Evolutionary conservation across 2,888 invertebrate species (phyloP), one percentile per base, ranked within the genome.

Genomic region (Agapostemon virescens): DNA sequence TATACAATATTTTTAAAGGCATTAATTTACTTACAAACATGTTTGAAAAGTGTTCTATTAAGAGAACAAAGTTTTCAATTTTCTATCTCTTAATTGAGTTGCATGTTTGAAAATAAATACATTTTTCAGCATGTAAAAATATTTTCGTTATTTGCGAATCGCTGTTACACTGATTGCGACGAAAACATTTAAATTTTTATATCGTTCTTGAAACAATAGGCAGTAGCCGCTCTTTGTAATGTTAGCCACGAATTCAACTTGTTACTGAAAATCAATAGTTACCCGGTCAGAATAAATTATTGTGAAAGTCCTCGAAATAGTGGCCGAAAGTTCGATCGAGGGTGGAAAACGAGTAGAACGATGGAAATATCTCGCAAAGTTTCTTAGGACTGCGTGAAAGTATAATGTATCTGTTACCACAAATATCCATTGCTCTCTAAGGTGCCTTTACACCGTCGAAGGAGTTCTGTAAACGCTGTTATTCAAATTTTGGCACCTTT

Each of bases 401-500:
- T 79, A 78, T 79, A 77, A 79, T 72, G 79, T 79, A 79, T 79
- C 79, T 78, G 79, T 79, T 79, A 79, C 79, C 79, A 55, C 79
- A 79, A 80, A 80, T 79, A 80, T 79, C 73, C 79, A 79, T 79
- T 73, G 79, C 73, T 79, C 79, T 73, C 79, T 58, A 58, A 80
- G 79, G 79, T 79, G 38, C 55, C 64, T 79, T 79, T 72, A 78
- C 72, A 42, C 36, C 33, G 73, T 52, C 69, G 79, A 63, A 72
- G 64, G 72, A 80, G 79, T 79, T 80, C 36, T 69, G 79, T 38
- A 73, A 80, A 80, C 68, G 79, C 58, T 80, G 79, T 80, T 80
- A 80, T 80, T 80, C 79, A 80, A 80, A 80, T 80, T 80, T 80
- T n/a, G 69, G 69, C 69, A 69, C 69, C 79, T 69, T 73, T 64